Percentiles rank a stretch among this genome's conserved stretches.
These are phyloP conservation scores for Corythoichthys intestinalis DNA, from an alignment of 2,113 vertebrate species.

Conservation along the genomic window DNA sequence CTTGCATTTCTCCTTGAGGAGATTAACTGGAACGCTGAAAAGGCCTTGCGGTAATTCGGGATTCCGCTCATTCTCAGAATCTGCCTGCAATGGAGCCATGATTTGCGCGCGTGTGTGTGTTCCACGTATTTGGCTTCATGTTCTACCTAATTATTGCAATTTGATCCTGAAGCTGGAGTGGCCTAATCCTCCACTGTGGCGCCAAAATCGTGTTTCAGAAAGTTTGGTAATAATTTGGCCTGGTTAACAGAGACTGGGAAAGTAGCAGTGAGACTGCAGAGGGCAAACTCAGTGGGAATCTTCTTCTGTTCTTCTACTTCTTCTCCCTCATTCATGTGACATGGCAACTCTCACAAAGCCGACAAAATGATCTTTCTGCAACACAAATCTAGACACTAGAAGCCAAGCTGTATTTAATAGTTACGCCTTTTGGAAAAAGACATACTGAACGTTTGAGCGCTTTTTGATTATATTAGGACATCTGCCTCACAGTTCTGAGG, in stretches of 20 bases:
- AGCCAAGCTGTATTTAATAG: not conserved
- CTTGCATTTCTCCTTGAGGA: conserved; percentile 77
- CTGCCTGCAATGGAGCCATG: conserved; percentile 72
- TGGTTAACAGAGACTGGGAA: conserved; percentile 63
- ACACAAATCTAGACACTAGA: conserved; percentile 5
- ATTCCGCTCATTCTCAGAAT: conserved; percentile 69
- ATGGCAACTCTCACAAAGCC: conserved; percentile 45
- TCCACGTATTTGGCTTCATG: conserved; percentile 65
- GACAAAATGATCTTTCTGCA: conserved; percentile 33
- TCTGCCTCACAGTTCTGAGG: not conserved
- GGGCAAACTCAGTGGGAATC: conserved; percentile 49
- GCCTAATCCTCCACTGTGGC: conserved; percentile 65
- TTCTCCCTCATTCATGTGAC: conserved; percentile 34
- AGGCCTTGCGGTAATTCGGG: conserved; percentile 68
- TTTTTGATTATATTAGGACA: not conserved
- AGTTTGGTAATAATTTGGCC: conserved; percentile 67
- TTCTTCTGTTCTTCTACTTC: conserved; percentile 40
- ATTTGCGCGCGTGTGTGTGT: conserved; percentile 54
- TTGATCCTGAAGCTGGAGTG: conserved; percentile 72
- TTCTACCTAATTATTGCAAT: conserved; percentile 76
- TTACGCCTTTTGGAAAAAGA: not conserved
- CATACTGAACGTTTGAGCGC: not conserved
- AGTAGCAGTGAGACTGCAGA: conserved; percentile 57
- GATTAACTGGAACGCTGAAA: conserved; percentile 74
- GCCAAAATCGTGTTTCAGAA: conserved; percentile 63